Evolutionary conservation across 2,797 vertebrate species (phyloP).

Genomic region (Oreochromis mossambicus): DNA sequence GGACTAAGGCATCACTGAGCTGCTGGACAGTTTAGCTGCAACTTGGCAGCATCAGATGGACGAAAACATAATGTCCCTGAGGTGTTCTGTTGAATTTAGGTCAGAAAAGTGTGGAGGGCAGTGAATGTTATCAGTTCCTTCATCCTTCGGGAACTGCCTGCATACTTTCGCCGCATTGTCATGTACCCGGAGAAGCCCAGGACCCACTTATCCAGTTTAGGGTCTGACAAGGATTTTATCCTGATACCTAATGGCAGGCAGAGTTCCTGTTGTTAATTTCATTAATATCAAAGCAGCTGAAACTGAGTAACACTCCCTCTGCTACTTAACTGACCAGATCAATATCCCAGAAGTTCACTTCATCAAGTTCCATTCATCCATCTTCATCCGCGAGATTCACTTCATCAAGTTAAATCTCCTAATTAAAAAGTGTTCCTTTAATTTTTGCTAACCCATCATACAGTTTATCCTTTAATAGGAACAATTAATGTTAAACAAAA

Average conservation of each 20-base stretch:
- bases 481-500: neutral
- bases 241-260: neutral
- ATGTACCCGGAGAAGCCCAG: neutral
- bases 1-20: too few relatives aligned
- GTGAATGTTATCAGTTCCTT: too few relatives aligned
- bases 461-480: neutral
- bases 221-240: neutral
- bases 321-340: neutral
- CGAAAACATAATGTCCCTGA: too few relatives aligned
- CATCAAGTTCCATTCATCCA: too few relatives aligned
- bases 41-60: too few relatives aligned
- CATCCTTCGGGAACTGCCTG: too few relatives aligned
- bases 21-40: too few relatives aligned
- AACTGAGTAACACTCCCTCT: neutral
- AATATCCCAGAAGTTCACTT: neutral
- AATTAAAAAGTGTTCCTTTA: neutral
- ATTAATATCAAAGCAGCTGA: neutral
- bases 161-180: too few relatives aligned
- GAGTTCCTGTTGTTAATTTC: fast-evolving
- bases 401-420: neutral
- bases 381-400: neutral
- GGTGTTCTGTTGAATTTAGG: too few relatives aligned
- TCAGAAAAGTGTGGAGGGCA: too few relatives aligned
- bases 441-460: neutral
- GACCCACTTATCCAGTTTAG: neutral